phyloP scores from a whole-genome alignment of 1,140 invertebrate genomes.

The Drosophila aff. region DNA sequence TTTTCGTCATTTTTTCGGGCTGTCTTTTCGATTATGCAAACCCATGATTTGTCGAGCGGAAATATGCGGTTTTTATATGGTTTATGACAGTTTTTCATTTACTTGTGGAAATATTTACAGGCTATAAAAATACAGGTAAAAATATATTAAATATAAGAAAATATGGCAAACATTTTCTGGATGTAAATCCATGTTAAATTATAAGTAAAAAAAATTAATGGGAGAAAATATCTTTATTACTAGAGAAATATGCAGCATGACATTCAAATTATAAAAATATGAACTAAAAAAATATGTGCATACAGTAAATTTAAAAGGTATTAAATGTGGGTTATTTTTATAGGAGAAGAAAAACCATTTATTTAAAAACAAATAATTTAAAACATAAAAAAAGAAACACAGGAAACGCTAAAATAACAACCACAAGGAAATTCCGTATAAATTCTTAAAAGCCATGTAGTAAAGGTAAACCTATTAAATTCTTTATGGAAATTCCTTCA shows the following conservation, averaged over 20 bases:
- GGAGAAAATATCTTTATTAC: too few species aligned
- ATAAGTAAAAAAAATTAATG: too few species aligned
- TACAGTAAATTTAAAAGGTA: neutral
- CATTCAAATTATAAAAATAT: neutral
- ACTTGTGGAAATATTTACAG: neutral
- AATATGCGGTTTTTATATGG: neutral
- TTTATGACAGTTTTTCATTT: conserved; percentile 25
- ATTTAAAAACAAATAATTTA: neutral
- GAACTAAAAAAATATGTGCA: neutral
- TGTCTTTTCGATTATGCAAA: conserved; percentile 53
- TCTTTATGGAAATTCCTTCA: neutral
- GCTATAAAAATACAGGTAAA: neutral
- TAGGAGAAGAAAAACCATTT: neutral
- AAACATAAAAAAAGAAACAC: neutral
- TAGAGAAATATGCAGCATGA: neutral
- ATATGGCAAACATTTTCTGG: too few species aligned
- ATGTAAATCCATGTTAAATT: too few species aligned
- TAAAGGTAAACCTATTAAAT: neutral
- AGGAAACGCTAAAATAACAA: neutral
- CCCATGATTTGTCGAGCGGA: conserved; percentile 25
- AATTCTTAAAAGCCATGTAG: neutral
- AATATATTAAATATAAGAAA: neutral
- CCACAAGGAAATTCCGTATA: neutral
- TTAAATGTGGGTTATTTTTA: neutral
- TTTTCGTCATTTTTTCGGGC: neutral